A percentile compares a stretch with the other conserved stretches of the same genome.
Evolutionary conservation across 1,140 invertebrate genomes (phyloP).

Genomic region (Nomia melanderi): DNA sequence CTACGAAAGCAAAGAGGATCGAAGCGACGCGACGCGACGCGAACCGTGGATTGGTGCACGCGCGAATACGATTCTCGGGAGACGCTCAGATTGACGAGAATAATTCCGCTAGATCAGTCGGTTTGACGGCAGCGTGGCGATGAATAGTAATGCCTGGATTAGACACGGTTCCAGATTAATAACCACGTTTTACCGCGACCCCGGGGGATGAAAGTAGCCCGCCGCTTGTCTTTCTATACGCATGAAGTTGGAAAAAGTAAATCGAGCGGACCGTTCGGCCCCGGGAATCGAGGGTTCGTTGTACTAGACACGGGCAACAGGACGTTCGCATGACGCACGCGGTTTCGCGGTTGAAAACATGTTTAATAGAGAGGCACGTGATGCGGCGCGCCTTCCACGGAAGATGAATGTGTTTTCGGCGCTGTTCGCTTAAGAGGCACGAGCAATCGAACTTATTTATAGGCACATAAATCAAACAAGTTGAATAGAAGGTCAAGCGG

Average conservation of each 20-base stretch:
- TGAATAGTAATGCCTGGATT: slow-evolving; percentile 45
- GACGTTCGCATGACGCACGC: neutral
- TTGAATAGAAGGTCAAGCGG: too few relatives aligned
- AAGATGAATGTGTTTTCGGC: too few relatives aligned
- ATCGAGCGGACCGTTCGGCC: neutral
- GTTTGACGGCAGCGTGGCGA: slow-evolving; percentile 29
- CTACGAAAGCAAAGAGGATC: neutral
- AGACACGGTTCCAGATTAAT: slow-evolving; percentile 34
- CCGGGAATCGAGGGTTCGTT: neutral
- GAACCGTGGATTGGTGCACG: slow-evolving; percentile 2
- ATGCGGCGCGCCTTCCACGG: too few relatives aligned
- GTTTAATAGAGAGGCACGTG: too few relatives aligned
- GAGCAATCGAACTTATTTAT: too few relatives aligned
- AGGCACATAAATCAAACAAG: too few relatives aligned
- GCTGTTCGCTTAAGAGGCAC: too few relatives aligned
- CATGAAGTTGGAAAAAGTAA: neutral
- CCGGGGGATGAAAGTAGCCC: neutral
- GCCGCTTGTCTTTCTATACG: neutral
- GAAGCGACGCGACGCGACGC: slow-evolving; percentile 4
- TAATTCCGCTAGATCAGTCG: slow-evolving; percentile 29
- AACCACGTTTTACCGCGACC: slow-evolving; percentile 26
- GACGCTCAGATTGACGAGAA: slow-evolving; percentile 36
- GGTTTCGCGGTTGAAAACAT: too few relatives aligned
- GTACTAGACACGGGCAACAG: neutral
- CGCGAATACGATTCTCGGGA: slow-evolving; percentile 28